Evolutionary conservation across 2,797 vertebrate genomes (phyloP).

Genomic region (Limnodromus scolopaceus): DNA sequence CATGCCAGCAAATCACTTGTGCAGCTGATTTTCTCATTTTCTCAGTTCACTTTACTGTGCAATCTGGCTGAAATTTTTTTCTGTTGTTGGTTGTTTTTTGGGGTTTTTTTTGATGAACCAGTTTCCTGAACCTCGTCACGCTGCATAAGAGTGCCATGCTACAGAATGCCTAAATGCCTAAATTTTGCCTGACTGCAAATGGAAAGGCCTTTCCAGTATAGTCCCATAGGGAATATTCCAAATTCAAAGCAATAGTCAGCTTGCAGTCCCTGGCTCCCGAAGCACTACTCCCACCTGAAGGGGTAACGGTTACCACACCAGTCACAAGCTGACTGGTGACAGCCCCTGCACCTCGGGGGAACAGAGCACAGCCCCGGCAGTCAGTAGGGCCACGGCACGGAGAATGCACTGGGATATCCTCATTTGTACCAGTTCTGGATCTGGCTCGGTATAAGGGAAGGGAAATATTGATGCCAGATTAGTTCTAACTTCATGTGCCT

Average conservation of each 20-base stretch:
- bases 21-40: constrained; percentile 26
- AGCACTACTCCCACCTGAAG: not conserved
- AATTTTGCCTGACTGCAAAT: not conserved
- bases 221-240: not conserved
- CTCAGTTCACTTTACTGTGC: not conserved
- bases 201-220: not conserved
- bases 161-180: not conserved
- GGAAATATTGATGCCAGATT: not conserved
- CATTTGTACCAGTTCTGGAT: not conserved
- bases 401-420: not conserved
- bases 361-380: not conserved
- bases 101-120: not conserved
- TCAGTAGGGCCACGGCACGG: accelerated
- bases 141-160: not conserved
- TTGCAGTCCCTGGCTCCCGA: not conserved
- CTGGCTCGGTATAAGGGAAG: not conserved
- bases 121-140: not conserved
- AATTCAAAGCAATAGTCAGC: not conserved
- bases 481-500: not conserved
- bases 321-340: not conserved
- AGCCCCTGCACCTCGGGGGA: not conserved
- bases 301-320: not conserved
- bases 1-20: not conserved
- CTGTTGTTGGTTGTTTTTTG: not conserved
- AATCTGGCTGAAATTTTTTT: not conserved